Evolutionary conservation across 2,888 invertebrate species (phyloP).

Genomic region (Trypoxylon attenuatum): DNA sequence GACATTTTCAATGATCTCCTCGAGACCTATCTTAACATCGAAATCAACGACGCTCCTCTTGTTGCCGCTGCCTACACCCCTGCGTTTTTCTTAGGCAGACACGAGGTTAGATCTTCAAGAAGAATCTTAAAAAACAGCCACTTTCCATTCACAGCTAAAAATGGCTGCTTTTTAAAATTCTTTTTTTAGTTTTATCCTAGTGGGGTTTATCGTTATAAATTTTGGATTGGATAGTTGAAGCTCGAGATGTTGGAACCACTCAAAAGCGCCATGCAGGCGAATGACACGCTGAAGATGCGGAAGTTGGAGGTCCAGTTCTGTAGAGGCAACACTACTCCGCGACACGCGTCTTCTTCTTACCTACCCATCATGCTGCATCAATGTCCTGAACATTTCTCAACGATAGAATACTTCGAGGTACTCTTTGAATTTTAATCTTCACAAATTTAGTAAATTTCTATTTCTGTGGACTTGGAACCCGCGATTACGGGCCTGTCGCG

Average conservation of each 20-base stretch:
- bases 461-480: no score
- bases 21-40: slow-evolving; percentile 81
- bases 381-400: slow-evolving; percentile 90
- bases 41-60: slow-evolving; percentile 73
- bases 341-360: slow-evolving; percentile 77
- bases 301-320: slow-evolving; percentile 84
- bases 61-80: slow-evolving; percentile 75
- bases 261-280: slow-evolving; percentile 74
- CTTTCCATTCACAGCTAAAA: no score
- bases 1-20: slow-evolving; percentile 87
- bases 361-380: slow-evolving; percentile 86
- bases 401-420: slow-evolving; percentile 90
- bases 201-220: not conserved
- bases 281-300: slow-evolving; percentile 77
- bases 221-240: slow-evolving; percentile 78
- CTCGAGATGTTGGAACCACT: slow-evolving; percentile 81
- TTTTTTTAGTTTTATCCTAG: not conserved
- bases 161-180: slow-evolving; percentile 3
- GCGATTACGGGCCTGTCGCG: no score
- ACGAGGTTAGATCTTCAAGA: slow-evolving; percentile 79
- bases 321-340: slow-evolving; percentile 79
- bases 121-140: no score
- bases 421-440: no score
- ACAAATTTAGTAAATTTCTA: no score
- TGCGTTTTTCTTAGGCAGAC: slow-evolving; percentile 87